Evolutionary conservation across 2,797 vertebrate genomes (phyloP), one percentile per base, ranked within the genome.

Genomic region (Decapterus maruadsi): DNA sequence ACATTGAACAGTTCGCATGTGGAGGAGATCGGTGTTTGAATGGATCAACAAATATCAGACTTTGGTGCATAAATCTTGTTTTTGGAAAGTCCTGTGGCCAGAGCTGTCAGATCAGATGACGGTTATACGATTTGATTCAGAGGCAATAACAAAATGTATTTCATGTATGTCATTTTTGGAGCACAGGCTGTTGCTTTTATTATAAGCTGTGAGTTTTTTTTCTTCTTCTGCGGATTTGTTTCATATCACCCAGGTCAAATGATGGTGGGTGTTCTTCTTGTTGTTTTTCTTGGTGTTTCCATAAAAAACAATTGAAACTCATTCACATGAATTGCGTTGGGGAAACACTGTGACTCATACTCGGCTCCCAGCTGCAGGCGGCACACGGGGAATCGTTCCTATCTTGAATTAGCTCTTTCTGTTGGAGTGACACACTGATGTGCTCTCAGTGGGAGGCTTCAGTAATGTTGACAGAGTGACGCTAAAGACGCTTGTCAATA

Each of bases 381-480:
- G n/a, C 31, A 40, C 13, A 29, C 5, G 7, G 71, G 51, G 60
- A 77, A 8, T 12, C 19, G 45, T 22, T 64, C 20, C 48, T 43
- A 1, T 64, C 20, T 67, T 57, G 71, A 34, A 34, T 68, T 78
- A 40, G 9, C n/a, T 16, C 40, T 68, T 60, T 83, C 42, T 31
- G 26, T 71, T 6, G 6, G 19, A 65, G 70, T 31, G 74, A 76
- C 77, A 48, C 72, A 14, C 61, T 43, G 69, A 68, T 8, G 53
- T 45, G 51, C 55, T 77, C 72, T 69, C 80, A 7, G 56, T 63
- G 66, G 71, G 74, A 78, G 81, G 53, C 46, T 64, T 50, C 75
- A 45, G 20, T 29, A 17, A 22, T 72, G 75, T 78, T 84, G 72
- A 59, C 81, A 76, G 57, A 51, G 69, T 19, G 68, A 34, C 34